Percentiles rank a stretch among this genome's conserved stretches.
phyloP scores from a whole-genome alignment of 1,140 invertebrate species.

The Aphaenogaster ashmeadi region DNA sequence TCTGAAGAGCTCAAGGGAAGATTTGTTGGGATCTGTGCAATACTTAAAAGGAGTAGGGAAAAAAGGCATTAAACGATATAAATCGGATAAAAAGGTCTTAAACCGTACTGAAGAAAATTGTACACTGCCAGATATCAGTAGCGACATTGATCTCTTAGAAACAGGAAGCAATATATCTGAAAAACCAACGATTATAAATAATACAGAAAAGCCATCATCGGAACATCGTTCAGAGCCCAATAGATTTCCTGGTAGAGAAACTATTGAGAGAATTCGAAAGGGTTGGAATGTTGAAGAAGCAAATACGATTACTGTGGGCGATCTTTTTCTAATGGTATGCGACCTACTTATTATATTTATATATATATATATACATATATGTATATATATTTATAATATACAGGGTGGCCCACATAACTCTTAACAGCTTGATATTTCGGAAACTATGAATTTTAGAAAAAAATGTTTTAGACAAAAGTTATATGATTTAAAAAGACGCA shows the following conservation, averaged over 20 bases:
- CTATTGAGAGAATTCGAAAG: constrained; percentile 89
- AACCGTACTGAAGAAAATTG: constrained; percentile 76
- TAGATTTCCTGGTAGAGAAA: constrained; percentile 86
- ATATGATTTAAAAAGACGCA: too few relatives aligned
- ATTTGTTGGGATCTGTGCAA: constrained; percentile 84
- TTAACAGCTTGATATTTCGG: too few relatives aligned
- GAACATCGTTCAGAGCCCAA: constrained; percentile 75
- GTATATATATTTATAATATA: background rate
- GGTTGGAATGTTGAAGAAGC: constrained; percentile 94
- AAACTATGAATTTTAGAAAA: too few relatives aligned
- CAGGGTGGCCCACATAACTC: too few relatives aligned
- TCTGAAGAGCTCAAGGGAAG: constrained; percentile 85
- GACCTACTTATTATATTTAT: background rate
- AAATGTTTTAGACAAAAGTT: too few relatives aligned
- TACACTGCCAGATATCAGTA: constrained; percentile 80
- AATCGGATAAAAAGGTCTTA: constrained; percentile 81
- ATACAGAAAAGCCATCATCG: constrained; percentile 75
- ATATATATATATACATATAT: background rate
- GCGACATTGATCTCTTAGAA: constrained; percentile 83
- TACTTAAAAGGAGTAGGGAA: constrained; percentile 84
- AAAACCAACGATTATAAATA: constrained; percentile 69
- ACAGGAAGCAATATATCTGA: constrained; percentile 75
- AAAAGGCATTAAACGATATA: constrained; percentile 84
- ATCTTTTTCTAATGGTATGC: constrained; percentile 95
- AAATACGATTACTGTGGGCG: constrained; percentile 94